Evolutionary conservation across 2,113 vertebrate genomes (phyloP).

Genomic region (Pluvianellus socialis): DNA sequence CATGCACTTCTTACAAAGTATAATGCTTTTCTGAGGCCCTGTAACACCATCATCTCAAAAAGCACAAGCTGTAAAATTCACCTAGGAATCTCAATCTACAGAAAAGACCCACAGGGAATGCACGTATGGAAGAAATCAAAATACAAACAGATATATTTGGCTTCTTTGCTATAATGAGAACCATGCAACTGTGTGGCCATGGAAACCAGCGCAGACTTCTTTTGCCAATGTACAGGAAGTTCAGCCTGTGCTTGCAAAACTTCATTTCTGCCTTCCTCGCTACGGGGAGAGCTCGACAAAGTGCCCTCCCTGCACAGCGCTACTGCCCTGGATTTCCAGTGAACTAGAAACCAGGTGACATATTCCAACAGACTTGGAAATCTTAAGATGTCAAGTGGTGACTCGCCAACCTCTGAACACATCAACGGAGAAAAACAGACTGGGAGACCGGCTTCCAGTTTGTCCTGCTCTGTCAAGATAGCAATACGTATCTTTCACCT

Average conservation of each 20-base stretch:
- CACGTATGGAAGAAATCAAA: neutral
- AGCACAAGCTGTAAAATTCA: constrained; percentile 17
- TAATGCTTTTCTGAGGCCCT: neutral
- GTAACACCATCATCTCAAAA: neutral
- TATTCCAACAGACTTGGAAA: neutral
- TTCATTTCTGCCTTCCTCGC: neutral
- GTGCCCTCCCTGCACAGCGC: neutral
- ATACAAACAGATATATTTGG: neutral
- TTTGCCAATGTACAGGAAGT: neutral
- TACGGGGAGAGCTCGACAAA: neutral
- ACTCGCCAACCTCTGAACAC: neutral
- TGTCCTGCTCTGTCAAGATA: neutral
- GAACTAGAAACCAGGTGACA: neutral
- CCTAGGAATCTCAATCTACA: neutral
- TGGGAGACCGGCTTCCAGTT: neutral
- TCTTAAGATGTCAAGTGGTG: neutral
- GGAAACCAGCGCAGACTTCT: neutral
- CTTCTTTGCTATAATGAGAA: neutral
- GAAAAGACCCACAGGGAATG: neutral
- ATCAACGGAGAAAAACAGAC: neutral
- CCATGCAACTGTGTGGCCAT: neutral
- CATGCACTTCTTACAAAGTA: neutral
- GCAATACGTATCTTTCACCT: neutral
- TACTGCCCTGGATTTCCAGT: neutral
- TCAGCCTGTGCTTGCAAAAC: neutral